Conservation (phyloP, 2,113 vertebrate species). For the Thamnophis sirtalis region DNA sequence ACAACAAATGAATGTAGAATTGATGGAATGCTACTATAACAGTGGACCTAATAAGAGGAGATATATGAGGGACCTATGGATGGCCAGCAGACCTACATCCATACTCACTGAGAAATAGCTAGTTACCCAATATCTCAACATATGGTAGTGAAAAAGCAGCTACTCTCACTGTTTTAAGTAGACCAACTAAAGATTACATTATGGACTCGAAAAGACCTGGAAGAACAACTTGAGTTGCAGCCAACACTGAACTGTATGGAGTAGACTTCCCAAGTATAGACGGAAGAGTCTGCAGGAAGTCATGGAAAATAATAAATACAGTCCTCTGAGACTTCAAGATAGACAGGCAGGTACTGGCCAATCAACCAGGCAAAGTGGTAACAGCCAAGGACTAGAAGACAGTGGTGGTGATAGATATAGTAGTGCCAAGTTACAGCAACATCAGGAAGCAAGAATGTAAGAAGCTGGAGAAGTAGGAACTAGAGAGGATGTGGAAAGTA, state of each 20-base stretch:
- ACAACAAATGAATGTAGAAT: neutral
- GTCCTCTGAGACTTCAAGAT: neutral
- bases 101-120: neutral
- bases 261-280: neutral
- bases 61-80: neutral
- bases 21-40: neutral
- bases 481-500: too few species aligned
- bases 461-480: too few species aligned
- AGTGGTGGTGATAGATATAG: neutral
- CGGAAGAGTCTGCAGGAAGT: neutral
- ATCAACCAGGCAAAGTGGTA: neutral
- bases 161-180: neutral
- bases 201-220: neutral
- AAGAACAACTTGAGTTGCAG: neutral
- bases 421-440: neutral
- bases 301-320: neutral
- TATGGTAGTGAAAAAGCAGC: neutral
- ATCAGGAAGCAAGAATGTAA: neutral
- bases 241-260: neutral
- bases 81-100: neutral
- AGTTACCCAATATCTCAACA: neutral
- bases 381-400: neutral
- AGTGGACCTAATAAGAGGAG: neutral
- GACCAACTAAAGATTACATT: neutral
- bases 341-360: neutral